Evolutionary conservation across 2,113 vertebrate genomes (phyloP), one percentile per base, ranked within the genome.

Genomic region (Hemicordylus capensis): DNA sequence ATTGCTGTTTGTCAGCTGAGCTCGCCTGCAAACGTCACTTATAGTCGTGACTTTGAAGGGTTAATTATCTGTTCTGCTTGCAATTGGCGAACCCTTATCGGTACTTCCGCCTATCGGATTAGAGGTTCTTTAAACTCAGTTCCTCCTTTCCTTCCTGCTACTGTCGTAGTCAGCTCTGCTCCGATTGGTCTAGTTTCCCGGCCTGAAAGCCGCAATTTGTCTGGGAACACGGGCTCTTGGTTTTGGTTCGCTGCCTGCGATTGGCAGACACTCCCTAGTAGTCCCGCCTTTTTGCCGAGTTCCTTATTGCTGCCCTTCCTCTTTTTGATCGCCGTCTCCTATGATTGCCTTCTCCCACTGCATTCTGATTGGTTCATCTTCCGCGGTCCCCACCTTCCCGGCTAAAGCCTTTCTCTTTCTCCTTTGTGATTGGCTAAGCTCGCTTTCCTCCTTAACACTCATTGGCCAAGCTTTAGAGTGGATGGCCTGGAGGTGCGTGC

Each of bases 241-340:
- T 56, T 67, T 15, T 46, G 48, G 0, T 5, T 58, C n/a, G 15
- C 39, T 14, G 4, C 20, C 28, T 20, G 4, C 42, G 48, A 87
- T 87, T 83, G 80, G 85, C 7, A 20, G 19, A 1, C 9, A 24
- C 73, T 48, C 34, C 51, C 22, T n/a, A 5, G 3, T 75, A 46
- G 37, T 46, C 72, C 59, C 61, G 0, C 72, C 85, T 37, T 37
- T 17, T 31, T 14, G 20, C 44, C 7, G 37, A 61, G 46, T 54
- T 19, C 37, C 72, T 39, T 28, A 7, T 76, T 48, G 9, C 61
- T 64, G 64, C 73, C 73, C 80, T 87, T 87, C 80, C 80, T 87
- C 85, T 63, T 87, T 85, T 82, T 61, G 14, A 61, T 63, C 14
- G n/a, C 63, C 26, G 7, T 66, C 69, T 80, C 11, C 10, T 3